Percentiles rank a stretch among this genome's conserved stretches.
Evolutionary conservation across 2,888 invertebrate species (phyloP).

Genomic region (Aphrophora alni): DNA sequence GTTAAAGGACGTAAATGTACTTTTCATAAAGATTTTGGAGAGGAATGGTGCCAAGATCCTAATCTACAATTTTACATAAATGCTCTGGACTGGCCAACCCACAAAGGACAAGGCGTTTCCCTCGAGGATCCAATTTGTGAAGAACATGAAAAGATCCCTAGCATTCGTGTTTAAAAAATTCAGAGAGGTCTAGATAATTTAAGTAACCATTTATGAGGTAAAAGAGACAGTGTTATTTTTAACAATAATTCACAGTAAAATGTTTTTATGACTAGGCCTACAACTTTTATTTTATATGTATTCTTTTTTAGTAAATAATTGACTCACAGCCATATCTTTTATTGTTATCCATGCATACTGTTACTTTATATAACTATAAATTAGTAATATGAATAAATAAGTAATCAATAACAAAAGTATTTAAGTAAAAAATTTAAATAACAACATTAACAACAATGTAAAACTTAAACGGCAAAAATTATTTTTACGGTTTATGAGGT

Average conservation of each 20-base stretch:
- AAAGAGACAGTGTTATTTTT: too few species aligned
- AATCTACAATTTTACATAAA: conserved; percentile 7
- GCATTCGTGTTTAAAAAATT: conserved; percentile 6
- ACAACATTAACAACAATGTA: not conserved
- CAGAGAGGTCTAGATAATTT: too few species aligned
- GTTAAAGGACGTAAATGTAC: not conserved
- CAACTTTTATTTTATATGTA: not conserved
- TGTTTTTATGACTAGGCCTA: not conserved
- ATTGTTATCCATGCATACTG: conserved; percentile 16
- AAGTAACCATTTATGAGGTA: too few species aligned
- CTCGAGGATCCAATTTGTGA: conserved; percentile 18
- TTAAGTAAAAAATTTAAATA: conserved; percentile 20
- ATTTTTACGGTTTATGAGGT: conserved; percentile 15
- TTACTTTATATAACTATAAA: conserved; percentile 3
- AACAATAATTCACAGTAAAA: too few species aligned
- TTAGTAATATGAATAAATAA: not conserved
- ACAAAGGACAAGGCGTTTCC: not conserved
- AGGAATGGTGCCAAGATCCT: conserved; percentile 22
- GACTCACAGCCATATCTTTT: conserved; percentile 10
- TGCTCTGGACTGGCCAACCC: conserved; percentile 15
- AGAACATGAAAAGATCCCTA: conserved; percentile 1
- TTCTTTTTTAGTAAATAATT: conserved; percentile 2
- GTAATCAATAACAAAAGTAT: not conserved
- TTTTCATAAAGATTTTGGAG: conserved; percentile 31
- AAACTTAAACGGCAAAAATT: not conserved